A percentile compares a stretch with the other conserved stretches of the same genome.
Conservation (phyloP, 1,140 invertebrate genomes). For the Nymphalis io region DNA sequence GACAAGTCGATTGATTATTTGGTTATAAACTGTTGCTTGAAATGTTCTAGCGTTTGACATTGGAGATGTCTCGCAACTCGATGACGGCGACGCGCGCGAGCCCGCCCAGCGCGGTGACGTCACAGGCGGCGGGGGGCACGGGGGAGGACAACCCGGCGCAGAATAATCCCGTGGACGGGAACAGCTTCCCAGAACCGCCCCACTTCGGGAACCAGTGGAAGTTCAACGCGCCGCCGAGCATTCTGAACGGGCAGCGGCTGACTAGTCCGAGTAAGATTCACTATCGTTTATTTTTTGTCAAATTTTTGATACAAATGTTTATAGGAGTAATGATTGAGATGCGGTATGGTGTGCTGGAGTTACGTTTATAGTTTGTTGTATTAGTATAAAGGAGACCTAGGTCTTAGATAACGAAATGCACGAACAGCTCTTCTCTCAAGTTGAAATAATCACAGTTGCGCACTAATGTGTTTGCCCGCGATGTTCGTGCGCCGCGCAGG, state of each 20-base stretch:
- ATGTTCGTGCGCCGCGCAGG: slow-evolving; percentile 30
- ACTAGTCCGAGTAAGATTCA: slow-evolving; percentile 45
- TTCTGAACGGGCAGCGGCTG: slow-evolving; percentile 49
- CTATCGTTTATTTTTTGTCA: not conserved
- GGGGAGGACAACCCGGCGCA: slow-evolving; percentile 54
- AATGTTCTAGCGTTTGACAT: slow-evolving; percentile 83
- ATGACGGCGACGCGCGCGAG: slow-evolving; percentile 79
- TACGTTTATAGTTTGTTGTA: no score
- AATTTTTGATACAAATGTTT: not conserved
- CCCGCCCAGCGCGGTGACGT: slow-evolving; percentile 48
- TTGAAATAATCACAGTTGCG: not conserved
- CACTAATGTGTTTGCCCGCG: no score
- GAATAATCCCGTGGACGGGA: slow-evolving; percentile 64
- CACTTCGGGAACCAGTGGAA: slow-evolving; percentile 58
- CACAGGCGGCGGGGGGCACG: slow-evolving; percentile 32
- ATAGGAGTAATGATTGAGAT: not conserved
- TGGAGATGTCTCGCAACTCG: slow-evolving; percentile 87
- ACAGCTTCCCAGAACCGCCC: slow-evolving; percentile 44
- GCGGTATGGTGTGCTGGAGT: no score
- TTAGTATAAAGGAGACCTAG: no score
- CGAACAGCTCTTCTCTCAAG: no score
- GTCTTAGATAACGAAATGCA: no score
- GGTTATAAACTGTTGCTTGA: not conserved
- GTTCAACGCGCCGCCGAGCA: slow-evolving; percentile 50
- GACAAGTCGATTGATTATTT: no score